Evolutionary conservation across 2,797 vertebrate species (phyloP), one percentile per base, ranked within the genome.

Genomic region (Chromobotia macracanthus): DNA sequence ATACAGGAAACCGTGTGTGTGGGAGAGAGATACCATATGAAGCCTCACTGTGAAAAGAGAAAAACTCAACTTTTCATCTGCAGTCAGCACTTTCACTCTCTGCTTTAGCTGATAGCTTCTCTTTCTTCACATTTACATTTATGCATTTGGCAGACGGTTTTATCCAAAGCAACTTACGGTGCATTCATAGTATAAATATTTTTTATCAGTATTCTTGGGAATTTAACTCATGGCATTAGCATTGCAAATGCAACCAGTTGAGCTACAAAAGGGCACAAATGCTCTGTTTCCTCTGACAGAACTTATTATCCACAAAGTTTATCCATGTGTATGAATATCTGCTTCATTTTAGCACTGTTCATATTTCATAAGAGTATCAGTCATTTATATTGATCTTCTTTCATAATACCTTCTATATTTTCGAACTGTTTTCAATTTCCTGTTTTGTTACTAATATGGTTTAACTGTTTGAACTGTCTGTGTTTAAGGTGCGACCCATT

Each of bases 401-500:
- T n/a, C n/a, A n/a, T n/a, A n/a, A n/a, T n/a, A n/a, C 23, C 11
- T 44, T 18, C n/a, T 64, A 75, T 9, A 65, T 55, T 66, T 58
- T 63, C 66, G 48, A 41, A 21, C 64, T 66, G 50, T 16, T 58
- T 58, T 51, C 6, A 10, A 23, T 58, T 58, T 58, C 51, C 25
- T 25, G 50, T 58, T 58, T 35, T 3, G 65, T 35, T 77, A 13
- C 18, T 35, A 16, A 51, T 51, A 35, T 19, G 13, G 5, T 18
- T 5, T 44, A 10, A 44, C 41, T 2, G 21, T 55, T 55, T 53
- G 31, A 56, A 16, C 13, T 1, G 15, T 67, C 13, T 61, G 90
- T 80, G 13, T 75, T 86, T 7, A 88, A 99, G 97, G 96, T 99
- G 91, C 94, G 97, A 83, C 96, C 97, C 16, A 84, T 97, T 0